Evolutionary conservation across 1,140 invertebrate species (phyloP).

Genomic region (Leptestheria dahalacensis): DNA sequence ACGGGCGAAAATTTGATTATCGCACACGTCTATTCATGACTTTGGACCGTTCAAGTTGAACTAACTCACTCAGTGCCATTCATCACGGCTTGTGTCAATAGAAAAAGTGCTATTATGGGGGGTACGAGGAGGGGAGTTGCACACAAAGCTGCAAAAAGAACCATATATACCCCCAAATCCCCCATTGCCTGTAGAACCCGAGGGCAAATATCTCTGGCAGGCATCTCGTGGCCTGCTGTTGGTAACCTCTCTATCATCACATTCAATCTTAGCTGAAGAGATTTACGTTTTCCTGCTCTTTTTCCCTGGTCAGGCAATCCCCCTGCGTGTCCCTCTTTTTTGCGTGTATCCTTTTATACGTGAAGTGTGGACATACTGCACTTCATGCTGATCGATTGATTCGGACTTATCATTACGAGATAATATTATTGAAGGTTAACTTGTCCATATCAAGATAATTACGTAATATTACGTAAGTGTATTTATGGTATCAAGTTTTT

Average conservation of each 20-base stretch:
- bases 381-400: no score
- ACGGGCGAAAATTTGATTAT: slow-evolving; percentile 21
- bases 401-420: no score
- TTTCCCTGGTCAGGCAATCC: not conserved
- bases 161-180: not conserved
- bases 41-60: not conserved
- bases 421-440: no score
- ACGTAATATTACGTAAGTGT: no score
- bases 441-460: no score
- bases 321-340: no score
- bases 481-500: not conserved
- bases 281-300: slow-evolving; percentile 32
- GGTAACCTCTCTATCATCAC: not conserved
- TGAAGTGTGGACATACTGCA: no score
- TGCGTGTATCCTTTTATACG: not conserved
- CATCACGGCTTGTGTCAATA: not conserved
- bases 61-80: not conserved
- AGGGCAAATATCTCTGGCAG: not conserved
- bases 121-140: no score
- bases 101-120: not conserved
- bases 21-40: not conserved
- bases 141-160: not conserved
- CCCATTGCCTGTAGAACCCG: not conserved
- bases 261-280: not conserved
- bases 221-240: not conserved